phyloP scores from a whole-genome alignment of 2,797 vertebrate species.

The Falco biarmicus region DNA sequence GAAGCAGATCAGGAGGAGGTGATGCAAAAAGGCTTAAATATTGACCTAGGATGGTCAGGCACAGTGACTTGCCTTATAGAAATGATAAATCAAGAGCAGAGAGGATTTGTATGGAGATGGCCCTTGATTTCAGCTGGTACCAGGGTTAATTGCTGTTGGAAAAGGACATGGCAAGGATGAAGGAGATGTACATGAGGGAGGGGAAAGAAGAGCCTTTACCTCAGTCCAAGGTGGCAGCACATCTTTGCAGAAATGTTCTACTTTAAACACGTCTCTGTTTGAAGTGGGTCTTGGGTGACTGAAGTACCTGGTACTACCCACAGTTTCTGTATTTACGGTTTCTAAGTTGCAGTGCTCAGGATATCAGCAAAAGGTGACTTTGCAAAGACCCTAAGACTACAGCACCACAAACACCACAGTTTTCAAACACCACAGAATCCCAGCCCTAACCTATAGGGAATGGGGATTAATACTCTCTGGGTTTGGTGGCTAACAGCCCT shows the following conservation, averaged over 20 bases:
- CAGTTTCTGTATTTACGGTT: background rate
- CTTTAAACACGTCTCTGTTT: background rate
- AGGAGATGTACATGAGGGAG: background rate
- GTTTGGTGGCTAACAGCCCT: background rate
- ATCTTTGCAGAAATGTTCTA: background rate
- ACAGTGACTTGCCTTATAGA: background rate
- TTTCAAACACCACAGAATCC: background rate
- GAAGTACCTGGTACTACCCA: background rate
- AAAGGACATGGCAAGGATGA: background rate
- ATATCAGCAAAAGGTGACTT: background rate
- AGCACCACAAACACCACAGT: background rate
- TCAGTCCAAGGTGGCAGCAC: background rate
- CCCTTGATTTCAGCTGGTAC: conserved; percentile 24
- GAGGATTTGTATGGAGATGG: background rate
- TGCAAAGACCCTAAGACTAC: background rate
- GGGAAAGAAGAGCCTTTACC: background rate
- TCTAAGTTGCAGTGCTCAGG: background rate
- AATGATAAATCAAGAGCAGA: background rate
- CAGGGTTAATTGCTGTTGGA: background rate
- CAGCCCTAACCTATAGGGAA: background rate
- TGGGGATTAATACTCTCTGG: background rate
- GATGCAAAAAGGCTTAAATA: background rate
- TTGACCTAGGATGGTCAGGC: background rate
- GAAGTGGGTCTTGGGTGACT: background rate
- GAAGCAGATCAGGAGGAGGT: background rate